Base-by-base conservation (phyloP, 2,797 vertebrate species). In the Nothura maculosa region DNA sequence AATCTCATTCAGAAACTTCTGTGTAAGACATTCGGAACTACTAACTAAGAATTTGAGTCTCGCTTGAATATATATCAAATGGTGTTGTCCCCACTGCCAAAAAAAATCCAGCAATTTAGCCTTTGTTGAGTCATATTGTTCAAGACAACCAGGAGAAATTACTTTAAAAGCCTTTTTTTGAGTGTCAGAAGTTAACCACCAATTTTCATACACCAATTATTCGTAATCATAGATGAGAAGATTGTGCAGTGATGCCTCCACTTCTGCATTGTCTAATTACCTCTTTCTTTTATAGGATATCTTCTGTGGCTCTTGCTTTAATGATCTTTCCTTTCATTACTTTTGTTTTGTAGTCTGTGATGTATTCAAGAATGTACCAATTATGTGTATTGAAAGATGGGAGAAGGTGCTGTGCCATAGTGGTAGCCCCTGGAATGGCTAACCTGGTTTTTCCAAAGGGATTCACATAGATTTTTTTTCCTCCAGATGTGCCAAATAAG, bases 401-500 rank as follows among this genome's bases (percentile, higher is more conserved):
- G 6, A 72, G 45, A 83, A 62, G 30, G 16, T 45, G 34, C 12
- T 52, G 30, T 62, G 67, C 28, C 85, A 25, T 79, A 52, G 20
- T 74, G 50, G 25, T 25, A 70, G n/a, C 21, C 61, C 77, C 82
- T 73, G 47, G 20, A 76, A 63, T 14, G 14, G 47, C 28, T 14
- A 12, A 52, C 16, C 10, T 8, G 1, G 25, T 32, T 14, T 62
- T 86, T 81, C 17, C 73, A 28, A 77, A 66, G 7, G 4, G 52
- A 7, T 20, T 24, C 11, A 3, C 54, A 8, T 45, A 47, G 10
- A 57, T 48, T 27, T 57, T 19, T 2, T 20, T 12, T 13, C 1
- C 3, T 1, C 3, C 50, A 52, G n/a, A 28, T 2, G 0, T 48
- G 14, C 14, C 68, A 22, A 36, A 1, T 47, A 38, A 70, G 24